Conservation (phyloP, 2,113 vertebrate species). For the Cryptotis parvus region DNA sequence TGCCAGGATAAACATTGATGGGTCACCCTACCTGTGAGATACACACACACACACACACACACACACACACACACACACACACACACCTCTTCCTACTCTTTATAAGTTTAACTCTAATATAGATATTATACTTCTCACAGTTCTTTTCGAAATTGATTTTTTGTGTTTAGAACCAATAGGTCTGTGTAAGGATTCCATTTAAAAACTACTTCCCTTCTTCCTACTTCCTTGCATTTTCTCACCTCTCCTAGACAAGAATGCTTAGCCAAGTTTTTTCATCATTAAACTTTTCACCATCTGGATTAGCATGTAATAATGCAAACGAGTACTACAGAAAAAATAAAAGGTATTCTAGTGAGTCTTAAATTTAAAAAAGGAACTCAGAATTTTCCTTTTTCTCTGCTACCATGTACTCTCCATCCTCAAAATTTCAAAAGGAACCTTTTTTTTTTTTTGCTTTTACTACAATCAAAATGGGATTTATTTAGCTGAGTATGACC, state of each 20-base stretch:
- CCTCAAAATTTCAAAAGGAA: not conserved
- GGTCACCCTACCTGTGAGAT: not conserved
- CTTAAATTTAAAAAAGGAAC: not conserved
- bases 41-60: too few species aligned
- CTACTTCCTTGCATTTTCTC: not conserved
- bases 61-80: too few species aligned
- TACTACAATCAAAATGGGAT: not conserved
- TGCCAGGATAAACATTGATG: not conserved
- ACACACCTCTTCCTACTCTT: not conserved
- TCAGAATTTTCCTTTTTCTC: not conserved
- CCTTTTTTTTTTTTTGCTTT: not conserved
- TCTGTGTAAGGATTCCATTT: not conserved
- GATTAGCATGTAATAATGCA: constrained; percentile 22
- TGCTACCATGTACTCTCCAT: not conserved
- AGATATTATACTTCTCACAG: not conserved
- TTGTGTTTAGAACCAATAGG: not conserved
- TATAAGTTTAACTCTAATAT: not conserved
- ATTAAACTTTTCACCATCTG: not conserved
- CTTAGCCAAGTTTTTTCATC: not conserved
- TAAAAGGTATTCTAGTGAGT: not conserved
- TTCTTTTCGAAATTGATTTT: not conserved
- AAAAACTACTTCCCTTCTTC: not conserved
- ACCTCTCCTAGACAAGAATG: not conserved
- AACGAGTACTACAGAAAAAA: not conserved
- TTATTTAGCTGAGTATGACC: not conserved